Evolutionary conservation across 2,113 vertebrate species (phyloP).

Genomic region (Gallinago undulata): DNA sequence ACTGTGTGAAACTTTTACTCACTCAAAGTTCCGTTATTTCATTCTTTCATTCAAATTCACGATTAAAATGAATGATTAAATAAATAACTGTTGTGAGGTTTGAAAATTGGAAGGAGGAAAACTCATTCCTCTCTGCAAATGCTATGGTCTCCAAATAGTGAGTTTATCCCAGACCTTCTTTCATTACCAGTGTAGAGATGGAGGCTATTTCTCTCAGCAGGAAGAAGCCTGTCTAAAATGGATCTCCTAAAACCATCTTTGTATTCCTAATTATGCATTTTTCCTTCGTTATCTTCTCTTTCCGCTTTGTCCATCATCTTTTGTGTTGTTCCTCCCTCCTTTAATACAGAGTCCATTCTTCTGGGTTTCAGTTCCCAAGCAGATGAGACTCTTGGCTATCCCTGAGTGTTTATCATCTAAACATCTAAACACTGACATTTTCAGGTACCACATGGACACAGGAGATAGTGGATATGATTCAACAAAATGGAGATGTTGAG

Average conservation of each 20-base stretch:
- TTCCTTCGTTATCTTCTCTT: not conserved
- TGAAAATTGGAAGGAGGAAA: not conserved
- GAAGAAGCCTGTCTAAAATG: not conserved
- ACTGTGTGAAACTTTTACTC: not conserved
- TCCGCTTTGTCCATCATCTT: not conserved
- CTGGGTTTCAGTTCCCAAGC: not conserved
- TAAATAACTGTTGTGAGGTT: not conserved
- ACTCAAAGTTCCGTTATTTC: not conserved
- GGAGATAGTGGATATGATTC: conserved; percentile 78
- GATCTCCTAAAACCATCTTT: not conserved
- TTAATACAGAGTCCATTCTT: not conserved
- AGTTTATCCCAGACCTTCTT: not conserved
- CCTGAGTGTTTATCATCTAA: too few species aligned
- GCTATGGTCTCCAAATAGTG: not conserved
- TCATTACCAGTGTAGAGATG: not conserved
- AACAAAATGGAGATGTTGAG: conserved; percentile 63
- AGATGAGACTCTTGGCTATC: not conserved
- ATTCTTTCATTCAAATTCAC: not conserved
- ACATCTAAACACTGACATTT: not conserved
- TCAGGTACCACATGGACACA: conserved; percentile 78
- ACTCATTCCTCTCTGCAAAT: not conserved
- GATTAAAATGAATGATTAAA: not conserved
- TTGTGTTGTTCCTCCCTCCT: not conserved
- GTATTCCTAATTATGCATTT: not conserved
- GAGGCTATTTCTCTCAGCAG: not conserved